Evolutionary conservation across 1,140 invertebrate genomes (phyloP), one percentile per base, ranked within the genome.

Genomic region (Apis dorsata): DNA sequence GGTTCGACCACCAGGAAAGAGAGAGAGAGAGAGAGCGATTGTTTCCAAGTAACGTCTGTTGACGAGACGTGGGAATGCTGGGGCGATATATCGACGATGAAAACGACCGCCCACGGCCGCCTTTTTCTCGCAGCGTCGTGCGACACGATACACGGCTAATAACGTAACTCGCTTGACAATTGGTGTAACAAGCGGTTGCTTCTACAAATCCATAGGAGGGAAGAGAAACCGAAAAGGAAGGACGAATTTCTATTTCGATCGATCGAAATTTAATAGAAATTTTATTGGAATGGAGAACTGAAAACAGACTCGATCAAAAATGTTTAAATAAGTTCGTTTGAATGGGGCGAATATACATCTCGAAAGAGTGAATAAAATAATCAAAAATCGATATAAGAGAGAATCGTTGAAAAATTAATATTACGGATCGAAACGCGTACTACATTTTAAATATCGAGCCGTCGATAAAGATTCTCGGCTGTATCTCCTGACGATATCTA

Each of bases 11-110:
- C 66, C 72, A 66, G 78, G 68, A 66, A 19, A 49, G 57, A 34
- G 85, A 44, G 34, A 44, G 34, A 44, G 71, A 84, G 68, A 62
- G 34, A 62, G 72, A 34, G 85, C 89, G 86, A 92, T 91, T 91
- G 90, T 92, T 92, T 88, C 55, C 77, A 80, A 66, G 72, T 83
- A 87, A 88, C 82, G 85, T 62, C 87, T 7, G 34, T 88, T 88
- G 89, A 90, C 87, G 86, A 92, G 92, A 92, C 92, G 91, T 92
- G 91, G 91, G 91, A 92, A 92, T 91, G 80, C 80, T 89, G 81
- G 78, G 84, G 79, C 84, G 68, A 44, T 60, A 79, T 79, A 84
- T 86, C 88, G 84, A 88, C 88, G 84, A 86, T 86, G 88, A 88
- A 88, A 90, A 90, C 81, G 85, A 63, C 44, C 83, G 44, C 74